phyloP scores from a whole-genome alignment of 2,888 invertebrate species.

The Acanthopleura granulata region DNA sequence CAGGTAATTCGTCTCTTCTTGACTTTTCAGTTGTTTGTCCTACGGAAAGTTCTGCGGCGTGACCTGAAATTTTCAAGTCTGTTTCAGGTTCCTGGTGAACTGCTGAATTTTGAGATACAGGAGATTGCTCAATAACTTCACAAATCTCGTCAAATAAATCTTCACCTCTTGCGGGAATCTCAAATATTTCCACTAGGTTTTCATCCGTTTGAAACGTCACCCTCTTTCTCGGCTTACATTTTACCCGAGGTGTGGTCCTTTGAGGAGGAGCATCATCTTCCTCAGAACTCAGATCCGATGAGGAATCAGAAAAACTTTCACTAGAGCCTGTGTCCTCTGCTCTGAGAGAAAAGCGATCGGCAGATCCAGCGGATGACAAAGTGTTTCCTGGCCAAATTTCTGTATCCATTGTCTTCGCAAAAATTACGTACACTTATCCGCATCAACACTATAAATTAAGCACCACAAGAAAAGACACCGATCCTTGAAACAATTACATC shows the following conservation, averaged over 20 bases:
- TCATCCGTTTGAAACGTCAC: constrained; percentile 32
- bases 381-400: neutral
- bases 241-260: neutral
- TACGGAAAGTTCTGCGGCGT: neutral
- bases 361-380: neutral
- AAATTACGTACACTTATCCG: too few relatives aligned
- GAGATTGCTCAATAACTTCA: neutral
- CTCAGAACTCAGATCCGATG: neutral
- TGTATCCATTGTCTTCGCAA: neutral
- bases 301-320: neutral
- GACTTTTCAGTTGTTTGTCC: neutral
- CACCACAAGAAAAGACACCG: too few relatives aligned
- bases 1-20: neutral
- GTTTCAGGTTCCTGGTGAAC: neutral
- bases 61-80: neutral
- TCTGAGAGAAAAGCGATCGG: neutral
- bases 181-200: constrained; percentile 29
- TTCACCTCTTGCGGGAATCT: constrained; percentile 28
- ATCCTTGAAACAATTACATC: too few relatives aligned
- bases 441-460: too few relatives aligned
- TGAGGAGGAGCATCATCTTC: neutral
- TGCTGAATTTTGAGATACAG: neutral
- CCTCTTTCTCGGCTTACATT: constrained; percentile 26
- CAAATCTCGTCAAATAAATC: neutral
- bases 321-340: neutral